These are phyloP conservation scores for Dipodomys stephensi DNA, from an alignment of 2,113 vertebrate species.

Conservation along the genomic window DNA sequence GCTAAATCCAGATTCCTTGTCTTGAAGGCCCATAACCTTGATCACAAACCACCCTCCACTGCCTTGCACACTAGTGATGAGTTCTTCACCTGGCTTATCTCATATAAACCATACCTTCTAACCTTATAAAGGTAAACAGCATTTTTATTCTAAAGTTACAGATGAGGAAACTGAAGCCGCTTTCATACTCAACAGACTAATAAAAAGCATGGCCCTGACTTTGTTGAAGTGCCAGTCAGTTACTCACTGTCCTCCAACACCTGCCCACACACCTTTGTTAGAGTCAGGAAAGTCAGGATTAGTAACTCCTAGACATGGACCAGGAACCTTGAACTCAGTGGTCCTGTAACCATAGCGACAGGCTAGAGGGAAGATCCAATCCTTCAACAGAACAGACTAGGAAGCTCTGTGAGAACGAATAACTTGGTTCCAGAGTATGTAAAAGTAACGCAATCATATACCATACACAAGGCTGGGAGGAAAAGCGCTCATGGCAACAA, in stretches of 20 bases:
- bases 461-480: background rate
- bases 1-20: background rate
- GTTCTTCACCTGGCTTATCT: background rate
- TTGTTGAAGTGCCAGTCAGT: background rate
- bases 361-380: background rate
- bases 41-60: background rate
- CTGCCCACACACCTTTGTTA: background rate
- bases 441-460: background rate
- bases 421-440: background rate
- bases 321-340: background rate
- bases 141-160: slow-evolving; percentile 28
- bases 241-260: background rate
- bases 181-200: background rate
- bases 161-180: background rate
- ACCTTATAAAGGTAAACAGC: background rate
- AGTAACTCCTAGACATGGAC: background rate
- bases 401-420: background rate
- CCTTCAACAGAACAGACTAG: background rate
- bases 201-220: background rate
- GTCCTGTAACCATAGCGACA: background rate
- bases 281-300: background rate
- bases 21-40: background rate
- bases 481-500: background rate
- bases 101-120: background rate
- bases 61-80: too few relatives aligned